Evolutionary conservation across 2,113 vertebrate genomes (phyloP), one percentile per base, ranked within the genome.

Genomic region (Leuciscus idus): DNA sequence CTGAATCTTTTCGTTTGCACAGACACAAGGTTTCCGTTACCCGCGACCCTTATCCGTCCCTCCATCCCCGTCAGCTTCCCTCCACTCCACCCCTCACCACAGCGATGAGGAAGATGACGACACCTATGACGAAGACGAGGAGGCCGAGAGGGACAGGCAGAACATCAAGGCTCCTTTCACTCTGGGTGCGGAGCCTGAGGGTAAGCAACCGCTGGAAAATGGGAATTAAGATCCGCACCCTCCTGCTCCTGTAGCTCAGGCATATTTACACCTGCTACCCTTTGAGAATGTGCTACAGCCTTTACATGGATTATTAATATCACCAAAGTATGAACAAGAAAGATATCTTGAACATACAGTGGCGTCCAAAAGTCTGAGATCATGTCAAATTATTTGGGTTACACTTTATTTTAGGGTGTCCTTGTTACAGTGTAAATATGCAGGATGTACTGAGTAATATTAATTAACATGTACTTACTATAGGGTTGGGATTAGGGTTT

Each of bases 21-120:
- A 99, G 98, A 95, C 95, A 0, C 96, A 99, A 83, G 96, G 97
- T 33, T 99, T 99, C 92, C 96, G 94, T 11, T 99, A 95, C 74
- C 98, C 97, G 5, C 93, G 96, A 4, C 98, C 98, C 19, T 93
- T 95, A 10, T 99, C 98, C 0, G 97, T 99, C 21, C 97, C 98
- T 1, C 97, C 98, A 1, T 99, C 98, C 0, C 98, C 98, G n/a
- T 96, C 96, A 0, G 95, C 91, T 43, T 99, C 98, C 23, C 87
- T 97, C 90, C 95, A 94, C 91, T 99, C 97, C 88, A 99, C 96
- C 62, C 97, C 98, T 3, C 96, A 96, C 75, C 95, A 97, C 88
- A 99, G 97, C 0, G 96, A 97, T 6, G 94, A 93, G 0, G 95
- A 90, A 1, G 93, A 96, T 0, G 93, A 96, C 0, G 97, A 97